phyloP scores from a whole-genome alignment of 2,888 invertebrate genomes.

The Latrodectus hesperus region DNA sequence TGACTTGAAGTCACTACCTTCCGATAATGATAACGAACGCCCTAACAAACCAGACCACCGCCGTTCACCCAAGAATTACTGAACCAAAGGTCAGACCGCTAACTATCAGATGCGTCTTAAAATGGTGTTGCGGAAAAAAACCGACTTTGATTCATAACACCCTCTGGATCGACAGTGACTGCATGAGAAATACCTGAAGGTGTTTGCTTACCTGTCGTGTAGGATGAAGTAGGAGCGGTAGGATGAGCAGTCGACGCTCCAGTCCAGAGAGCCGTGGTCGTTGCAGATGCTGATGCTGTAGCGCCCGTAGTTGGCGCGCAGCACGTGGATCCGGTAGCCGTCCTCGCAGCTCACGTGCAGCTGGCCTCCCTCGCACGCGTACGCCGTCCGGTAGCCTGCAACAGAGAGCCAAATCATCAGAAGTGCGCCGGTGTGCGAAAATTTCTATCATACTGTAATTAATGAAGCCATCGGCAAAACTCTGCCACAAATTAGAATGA shows the following conservation, averaged over 20 bases:
- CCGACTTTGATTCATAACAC: background rate
- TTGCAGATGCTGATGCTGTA: constrained; percentile 97
- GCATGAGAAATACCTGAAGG: background rate
- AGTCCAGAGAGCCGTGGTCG: constrained; percentile 94
- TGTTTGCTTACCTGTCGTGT: constrained; percentile 83
- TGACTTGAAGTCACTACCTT: too few relatives aligned
- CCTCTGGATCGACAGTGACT: background rate
- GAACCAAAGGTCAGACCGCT: background rate
- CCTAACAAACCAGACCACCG: too few relatives aligned
- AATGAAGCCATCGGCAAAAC: background rate
- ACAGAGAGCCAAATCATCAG: background rate
- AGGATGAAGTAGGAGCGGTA: constrained; percentile 89
- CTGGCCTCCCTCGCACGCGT: constrained; percentile 94
- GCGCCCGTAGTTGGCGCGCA: constrained; percentile 93
- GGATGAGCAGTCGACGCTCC: constrained; percentile 97
- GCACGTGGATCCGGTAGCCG: constrained; percentile 90
- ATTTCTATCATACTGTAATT: background rate
- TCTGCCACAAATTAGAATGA: background rate
- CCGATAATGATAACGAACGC: too few relatives aligned
- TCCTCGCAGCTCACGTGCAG: constrained; percentile 90
- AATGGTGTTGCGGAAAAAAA: background rate
- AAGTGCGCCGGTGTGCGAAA: too few relatives aligned
- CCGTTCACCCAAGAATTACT: background rate
- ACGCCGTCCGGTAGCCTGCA: constrained; percentile 85
- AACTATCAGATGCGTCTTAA: background rate